phyloP scores from a whole-genome alignment of 2,113 vertebrate species.

The Caracal caracal region DNA sequence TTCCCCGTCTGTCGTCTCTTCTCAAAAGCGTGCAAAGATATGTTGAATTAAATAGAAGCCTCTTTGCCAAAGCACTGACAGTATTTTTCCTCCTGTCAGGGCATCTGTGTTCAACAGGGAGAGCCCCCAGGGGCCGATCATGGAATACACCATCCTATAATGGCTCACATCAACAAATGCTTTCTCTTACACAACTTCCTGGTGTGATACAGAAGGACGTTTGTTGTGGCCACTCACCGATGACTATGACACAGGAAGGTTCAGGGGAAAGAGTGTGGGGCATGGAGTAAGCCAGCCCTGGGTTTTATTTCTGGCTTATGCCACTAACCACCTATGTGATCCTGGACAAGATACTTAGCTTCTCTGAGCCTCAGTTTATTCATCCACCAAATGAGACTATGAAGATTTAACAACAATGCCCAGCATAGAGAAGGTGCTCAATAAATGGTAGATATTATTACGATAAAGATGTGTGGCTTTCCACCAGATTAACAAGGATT shows the following conservation, averaged over 20 bases:
- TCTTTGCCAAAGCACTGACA: not conserved
- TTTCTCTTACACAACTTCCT: not conserved
- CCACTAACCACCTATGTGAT: not conserved
- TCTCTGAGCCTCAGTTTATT: not conserved
- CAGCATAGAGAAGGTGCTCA: not conserved
- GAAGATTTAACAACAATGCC: not conserved
- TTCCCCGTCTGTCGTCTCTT: not conserved
- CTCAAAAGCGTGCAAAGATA: not conserved
- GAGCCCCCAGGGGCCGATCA: not conserved
- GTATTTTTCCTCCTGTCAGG: not conserved
- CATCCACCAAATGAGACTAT: not conserved
- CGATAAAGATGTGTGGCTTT: not conserved
- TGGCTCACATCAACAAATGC: not conserved
- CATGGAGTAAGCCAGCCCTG: not conserved
- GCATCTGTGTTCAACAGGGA: not conserved
- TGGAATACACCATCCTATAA: not conserved
- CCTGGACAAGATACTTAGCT: not conserved
- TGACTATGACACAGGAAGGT: too few species aligned
- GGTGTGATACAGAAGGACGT: too few species aligned
- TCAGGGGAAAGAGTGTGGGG: not conserved
- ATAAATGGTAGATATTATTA: not conserved
- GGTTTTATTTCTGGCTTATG: not conserved
- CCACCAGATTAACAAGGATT: not conserved
- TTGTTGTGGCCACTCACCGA: not conserved
- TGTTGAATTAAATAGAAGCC: not conserved